Conservation (phyloP, 2,113 vertebrate genomes). For the Aphyosemion australe region DNA sequence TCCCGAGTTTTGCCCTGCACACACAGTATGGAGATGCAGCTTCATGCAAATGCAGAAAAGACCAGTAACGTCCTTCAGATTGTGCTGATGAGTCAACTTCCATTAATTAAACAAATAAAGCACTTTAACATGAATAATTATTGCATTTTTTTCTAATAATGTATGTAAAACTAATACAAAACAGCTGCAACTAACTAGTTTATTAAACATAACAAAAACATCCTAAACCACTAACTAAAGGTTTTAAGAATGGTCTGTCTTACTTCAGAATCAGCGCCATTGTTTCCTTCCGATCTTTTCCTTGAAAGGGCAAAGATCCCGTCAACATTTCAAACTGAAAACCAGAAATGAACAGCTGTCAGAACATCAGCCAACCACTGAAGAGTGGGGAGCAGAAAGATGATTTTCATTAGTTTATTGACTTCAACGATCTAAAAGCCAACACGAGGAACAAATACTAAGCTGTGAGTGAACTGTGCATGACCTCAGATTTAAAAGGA, state of each 20-base stretch:
- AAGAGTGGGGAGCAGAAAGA: background rate
- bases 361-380: conserved; percentile 2
- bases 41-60: background rate
- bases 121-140: too few species aligned
- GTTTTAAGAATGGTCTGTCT: conserved; percentile 64
- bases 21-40: conserved; percentile 23
- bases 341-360: conserved; percentile 10
- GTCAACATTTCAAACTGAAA: conserved; percentile 98
- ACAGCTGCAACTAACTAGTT: too few species aligned
- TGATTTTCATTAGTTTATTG: background rate
- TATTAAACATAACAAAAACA: background rate
- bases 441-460: too few species aligned
- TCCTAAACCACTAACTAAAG: background rate
- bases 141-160: too few species aligned
- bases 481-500: background rate
- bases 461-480: background rate
- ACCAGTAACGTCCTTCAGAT: too few species aligned
- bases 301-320: conserved; percentile 94
- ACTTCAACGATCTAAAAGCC: too few species aligned
- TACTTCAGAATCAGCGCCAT: conserved; percentile 99
- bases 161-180: too few species aligned
- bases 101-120: too few species aligned
- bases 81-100: too few species aligned
- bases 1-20: conserved; percentile 82
- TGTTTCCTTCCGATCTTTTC: conserved; percentile 98